A percentile compares a stretch with the other conserved stretches of the same genome.
phyloP scores from a whole-genome alignment of 2,113 vertebrate genomes.

The Sphyrna mokarran region DNA sequence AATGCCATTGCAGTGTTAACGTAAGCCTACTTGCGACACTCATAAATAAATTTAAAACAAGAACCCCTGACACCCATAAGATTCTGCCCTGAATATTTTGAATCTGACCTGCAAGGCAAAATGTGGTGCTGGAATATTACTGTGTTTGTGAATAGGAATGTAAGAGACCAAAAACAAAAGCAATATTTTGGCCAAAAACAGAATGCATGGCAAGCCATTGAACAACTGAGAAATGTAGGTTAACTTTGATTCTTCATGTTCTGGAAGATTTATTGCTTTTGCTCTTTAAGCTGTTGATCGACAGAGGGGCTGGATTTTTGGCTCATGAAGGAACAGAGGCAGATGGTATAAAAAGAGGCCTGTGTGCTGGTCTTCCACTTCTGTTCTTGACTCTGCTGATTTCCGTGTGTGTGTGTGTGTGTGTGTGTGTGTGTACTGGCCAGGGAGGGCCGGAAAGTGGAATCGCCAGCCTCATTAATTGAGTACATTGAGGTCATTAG shows the following conservation, averaged over 20 bases:
- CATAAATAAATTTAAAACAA: too few relatives aligned
- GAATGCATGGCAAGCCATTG: not conserved
- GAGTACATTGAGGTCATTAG: too few relatives aligned
- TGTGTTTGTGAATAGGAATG: not conserved
- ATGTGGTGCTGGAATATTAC: not conserved
- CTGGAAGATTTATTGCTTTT: slow-evolving; percentile 6
- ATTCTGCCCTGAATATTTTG: not conserved
- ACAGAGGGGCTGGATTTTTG: not conserved
- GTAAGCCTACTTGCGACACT: too few relatives aligned
- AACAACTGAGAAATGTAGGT: not conserved
- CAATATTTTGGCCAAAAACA: not conserved
- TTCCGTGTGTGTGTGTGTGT: too few relatives aligned
- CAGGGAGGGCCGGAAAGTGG: too few relatives aligned
- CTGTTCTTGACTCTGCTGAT: too few relatives aligned
- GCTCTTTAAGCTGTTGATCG: not conserved
- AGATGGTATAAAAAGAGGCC: too few relatives aligned
- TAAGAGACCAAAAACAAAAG: not conserved
- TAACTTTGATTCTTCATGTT: not conserved
- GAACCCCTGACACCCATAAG: not conserved
- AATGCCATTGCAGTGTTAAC: too few relatives aligned
- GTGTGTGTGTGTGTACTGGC: too few relatives aligned
- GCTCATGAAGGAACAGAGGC: too few relatives aligned
- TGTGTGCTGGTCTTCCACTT: too few relatives aligned
- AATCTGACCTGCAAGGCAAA: not conserved
- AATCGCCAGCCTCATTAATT: too few relatives aligned